Evolutionary conservation across 2,797 vertebrate genomes (phyloP).

Genomic region (Cephalopachus bancanus): DNA sequence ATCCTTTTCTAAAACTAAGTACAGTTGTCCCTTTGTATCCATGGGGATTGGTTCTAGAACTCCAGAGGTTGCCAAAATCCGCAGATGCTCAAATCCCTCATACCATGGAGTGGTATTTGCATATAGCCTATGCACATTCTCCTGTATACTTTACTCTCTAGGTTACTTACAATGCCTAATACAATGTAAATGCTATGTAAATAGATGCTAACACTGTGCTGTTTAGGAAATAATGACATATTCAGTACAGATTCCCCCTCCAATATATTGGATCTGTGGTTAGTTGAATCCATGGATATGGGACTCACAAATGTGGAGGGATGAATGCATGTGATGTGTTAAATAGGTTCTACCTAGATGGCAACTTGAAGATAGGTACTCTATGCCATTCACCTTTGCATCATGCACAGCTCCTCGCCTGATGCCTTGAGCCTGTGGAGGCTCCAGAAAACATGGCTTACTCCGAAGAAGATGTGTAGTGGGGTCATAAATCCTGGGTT

Average conservation of each 20-base stretch:
- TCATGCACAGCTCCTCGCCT: neutral
- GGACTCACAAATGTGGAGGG: neutral
- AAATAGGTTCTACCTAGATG: neutral
- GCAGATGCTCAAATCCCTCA: neutral
- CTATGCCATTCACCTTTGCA: neutral
- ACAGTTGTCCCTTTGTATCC: neutral
- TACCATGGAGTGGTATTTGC: neutral
- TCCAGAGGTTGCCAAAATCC: neutral
- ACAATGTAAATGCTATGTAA: neutral
- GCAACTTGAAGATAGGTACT: neutral
- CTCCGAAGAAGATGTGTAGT: neutral
- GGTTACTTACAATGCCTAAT: neutral
- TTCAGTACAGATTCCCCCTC: neutral
- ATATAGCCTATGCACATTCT: neutral
- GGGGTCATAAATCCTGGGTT: neutral
- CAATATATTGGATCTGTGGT: neutral
- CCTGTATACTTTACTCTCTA: neutral
- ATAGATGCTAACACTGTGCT: neutral
- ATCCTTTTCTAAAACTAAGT: neutral
- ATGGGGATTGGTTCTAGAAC: neutral
- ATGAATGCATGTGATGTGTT: too few species aligned
- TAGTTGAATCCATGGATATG: neutral
- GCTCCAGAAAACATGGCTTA: accelerated
- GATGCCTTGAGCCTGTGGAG: neutral
- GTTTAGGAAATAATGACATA: neutral